Percentiles rank a stretch among this genome's conserved stretches.
Evolutionary conservation across 2,113 vertebrate species (phyloP).

Genomic region (Grammomys surdaster): DNA sequence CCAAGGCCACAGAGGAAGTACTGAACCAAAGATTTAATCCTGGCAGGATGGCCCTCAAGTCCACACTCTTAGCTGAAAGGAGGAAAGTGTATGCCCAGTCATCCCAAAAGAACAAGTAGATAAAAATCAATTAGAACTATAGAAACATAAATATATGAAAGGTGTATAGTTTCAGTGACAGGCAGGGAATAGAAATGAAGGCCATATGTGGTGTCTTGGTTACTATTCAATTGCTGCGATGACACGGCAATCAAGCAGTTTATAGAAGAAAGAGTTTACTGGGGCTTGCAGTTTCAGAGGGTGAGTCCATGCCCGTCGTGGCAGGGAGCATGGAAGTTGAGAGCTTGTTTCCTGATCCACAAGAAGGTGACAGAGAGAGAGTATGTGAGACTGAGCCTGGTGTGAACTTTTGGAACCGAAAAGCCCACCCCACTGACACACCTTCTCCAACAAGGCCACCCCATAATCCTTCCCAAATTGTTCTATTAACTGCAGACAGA

Average conservation of each 20-base stretch:
- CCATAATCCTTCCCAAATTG: neutral
- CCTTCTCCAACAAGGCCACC: neutral
- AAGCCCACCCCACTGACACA: neutral
- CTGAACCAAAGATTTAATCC: neutral
- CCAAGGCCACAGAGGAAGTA: neutral
- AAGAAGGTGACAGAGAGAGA: neutral
- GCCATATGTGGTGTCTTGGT: neutral
- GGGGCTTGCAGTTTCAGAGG: neutral
- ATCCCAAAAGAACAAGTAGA: neutral
- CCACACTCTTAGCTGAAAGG: neutral
- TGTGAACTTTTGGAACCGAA: neutral
- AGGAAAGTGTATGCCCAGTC: neutral
- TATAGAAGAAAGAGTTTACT: neutral
- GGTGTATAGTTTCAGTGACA: neutral
- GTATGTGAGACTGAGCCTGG: too few relatives aligned
- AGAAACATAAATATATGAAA: neutral
- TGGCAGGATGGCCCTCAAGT: neutral
- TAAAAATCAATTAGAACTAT: neutral
- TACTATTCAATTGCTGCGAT: neutral
- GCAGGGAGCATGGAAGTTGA: neutral
- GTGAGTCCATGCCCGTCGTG: too few relatives aligned
- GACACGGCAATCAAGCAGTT: neutral
- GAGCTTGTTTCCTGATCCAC: neutral
- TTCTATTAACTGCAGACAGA: too few relatives aligned
- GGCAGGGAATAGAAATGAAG: conserved; percentile 32